phyloP scores from a whole-genome alignment of 1,140 invertebrate species.

The Agrilus planipennis region DNA sequence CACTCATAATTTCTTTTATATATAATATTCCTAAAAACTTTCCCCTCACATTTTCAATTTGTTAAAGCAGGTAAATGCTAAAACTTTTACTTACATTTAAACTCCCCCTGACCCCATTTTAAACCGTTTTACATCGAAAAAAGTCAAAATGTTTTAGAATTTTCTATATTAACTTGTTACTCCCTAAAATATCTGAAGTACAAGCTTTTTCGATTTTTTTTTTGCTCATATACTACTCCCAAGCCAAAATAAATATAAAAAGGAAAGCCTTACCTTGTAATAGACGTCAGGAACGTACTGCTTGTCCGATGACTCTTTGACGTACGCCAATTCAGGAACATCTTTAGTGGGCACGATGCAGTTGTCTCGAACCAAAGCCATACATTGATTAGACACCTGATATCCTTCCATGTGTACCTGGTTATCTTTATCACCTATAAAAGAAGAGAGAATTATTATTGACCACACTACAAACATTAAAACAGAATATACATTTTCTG shows the following conservation, averaged over 20 bases:
- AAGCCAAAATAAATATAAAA: slow-evolving; percentile 6
- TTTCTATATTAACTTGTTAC: not conserved
- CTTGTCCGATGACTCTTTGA: slow-evolving; percentile 82
- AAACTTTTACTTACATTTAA: too few relatives aligned
- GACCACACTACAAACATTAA: not conserved
- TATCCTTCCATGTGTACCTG: slow-evolving; percentile 99
- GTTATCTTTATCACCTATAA: slow-evolving; percentile 70
- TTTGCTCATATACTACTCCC: slow-evolving; percentile 4
- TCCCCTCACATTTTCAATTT: too few relatives aligned
- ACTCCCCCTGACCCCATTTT: too few relatives aligned
- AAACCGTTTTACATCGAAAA: too few relatives aligned
- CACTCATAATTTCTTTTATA: too few relatives aligned
- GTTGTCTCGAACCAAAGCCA: slow-evolving; percentile 87
- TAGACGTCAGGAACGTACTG: slow-evolving; percentile 99
- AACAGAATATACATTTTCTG: not conserved
- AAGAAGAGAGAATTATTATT: not conserved
- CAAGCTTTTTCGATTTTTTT: slow-evolving; percentile 4
- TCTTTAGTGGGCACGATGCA: slow-evolving; percentile 95
- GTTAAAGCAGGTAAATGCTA: too few relatives aligned
- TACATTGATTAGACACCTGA: slow-evolving; percentile 97
- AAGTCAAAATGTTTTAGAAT: too few relatives aligned
- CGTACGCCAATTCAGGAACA: slow-evolving; percentile 91
- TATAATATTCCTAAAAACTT: too few relatives aligned
- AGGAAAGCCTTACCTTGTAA: slow-evolving; percentile 77
- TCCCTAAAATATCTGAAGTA: slow-evolving; percentile 2